Percentiles rank a stretch among this genome's conserved stretches.
Evolutionary conservation across 2,797 vertebrate species (phyloP).

Genomic region (Epinephelus malabaricus): DNA sequence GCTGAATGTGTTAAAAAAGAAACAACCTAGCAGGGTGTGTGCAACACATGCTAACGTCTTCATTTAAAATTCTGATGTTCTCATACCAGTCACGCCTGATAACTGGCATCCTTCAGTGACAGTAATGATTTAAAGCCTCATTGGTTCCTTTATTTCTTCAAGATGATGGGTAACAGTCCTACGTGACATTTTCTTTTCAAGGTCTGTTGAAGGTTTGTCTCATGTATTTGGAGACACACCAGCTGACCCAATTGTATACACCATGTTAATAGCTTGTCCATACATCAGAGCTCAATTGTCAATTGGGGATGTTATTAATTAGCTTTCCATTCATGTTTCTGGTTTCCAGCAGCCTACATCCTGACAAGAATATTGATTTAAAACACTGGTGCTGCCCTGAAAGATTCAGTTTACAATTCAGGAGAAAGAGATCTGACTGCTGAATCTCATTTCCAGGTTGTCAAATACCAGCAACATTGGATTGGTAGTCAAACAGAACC

Average conservation of each 20-base stretch:
- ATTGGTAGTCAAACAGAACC: too few relatives aligned
- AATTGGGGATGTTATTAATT: background rate
- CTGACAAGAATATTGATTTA: background rate
- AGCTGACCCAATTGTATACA: background rate
- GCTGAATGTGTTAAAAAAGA: conserved; percentile 14
- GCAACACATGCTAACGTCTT: conserved; percentile 35
- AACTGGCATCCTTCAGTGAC: background rate
- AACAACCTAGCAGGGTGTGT: conserved; percentile 8
- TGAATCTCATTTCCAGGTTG: too few relatives aligned
- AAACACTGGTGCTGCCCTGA: background rate
- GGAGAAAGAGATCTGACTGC: too few relatives aligned
- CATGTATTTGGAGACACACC: background rate
- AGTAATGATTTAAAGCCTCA: conserved; percentile 7
- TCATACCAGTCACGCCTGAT: background rate
- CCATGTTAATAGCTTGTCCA: conserved; percentile 16
- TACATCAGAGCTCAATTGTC: background rate
- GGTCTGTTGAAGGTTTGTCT: background rate
- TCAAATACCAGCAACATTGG: too few relatives aligned
- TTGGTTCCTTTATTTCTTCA: conserved; percentile 2
- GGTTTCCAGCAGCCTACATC: background rate
- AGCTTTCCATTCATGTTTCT: background rate
- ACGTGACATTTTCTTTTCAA: too few relatives aligned
- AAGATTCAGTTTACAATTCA: too few relatives aligned
- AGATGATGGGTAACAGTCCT: background rate
- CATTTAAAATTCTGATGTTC: conserved; percentile 21